These are phyloP conservation scores for Campoplex capitator DNA, from an alignment of 2,888 invertebrate species.

Conservation along the genomic window DNA sequence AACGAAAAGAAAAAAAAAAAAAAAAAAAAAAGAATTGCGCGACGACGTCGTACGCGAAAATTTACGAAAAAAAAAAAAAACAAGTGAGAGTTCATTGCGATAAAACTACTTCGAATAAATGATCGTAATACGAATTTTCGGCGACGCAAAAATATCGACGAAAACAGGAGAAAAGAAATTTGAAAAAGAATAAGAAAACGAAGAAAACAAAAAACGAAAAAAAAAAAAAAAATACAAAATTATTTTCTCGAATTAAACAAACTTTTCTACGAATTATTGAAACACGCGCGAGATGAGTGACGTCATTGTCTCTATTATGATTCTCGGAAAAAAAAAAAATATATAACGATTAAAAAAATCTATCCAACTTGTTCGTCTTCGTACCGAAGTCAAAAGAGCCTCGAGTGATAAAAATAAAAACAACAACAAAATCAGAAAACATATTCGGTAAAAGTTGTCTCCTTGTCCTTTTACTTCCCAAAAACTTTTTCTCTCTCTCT, in stretches of 20 bases:
- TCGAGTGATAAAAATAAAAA: constrained; percentile 11
- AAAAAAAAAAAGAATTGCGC: neutral
- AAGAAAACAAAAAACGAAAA: neutral
- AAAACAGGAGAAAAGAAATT: constrained; percentile 3
- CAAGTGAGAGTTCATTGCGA: neutral
- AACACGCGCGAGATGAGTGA: constrained; percentile 11
- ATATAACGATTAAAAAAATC: constrained; percentile 20
- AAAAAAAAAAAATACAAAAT: neutral
- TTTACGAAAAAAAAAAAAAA: neutral
- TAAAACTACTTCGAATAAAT: neutral
- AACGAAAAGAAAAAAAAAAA: neutral
- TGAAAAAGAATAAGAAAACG: neutral
- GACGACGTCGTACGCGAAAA: neutral
- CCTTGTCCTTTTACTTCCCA: constrained; percentile 47
- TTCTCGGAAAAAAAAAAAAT: constrained; percentile 25
- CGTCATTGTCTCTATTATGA: constrained; percentile 1
- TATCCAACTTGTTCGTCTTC: constrained; percentile 20
- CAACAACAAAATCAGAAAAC: neutral
- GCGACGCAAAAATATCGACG: constrained; percentile 9
- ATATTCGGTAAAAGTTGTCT: constrained; percentile 19
- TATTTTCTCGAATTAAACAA: constrained; percentile 54
- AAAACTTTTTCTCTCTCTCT: constrained; percentile 14
- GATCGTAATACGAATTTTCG: neutral
- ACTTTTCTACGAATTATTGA: constrained; percentile 65
- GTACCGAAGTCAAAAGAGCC: neutral